Evolutionary conservation across 2,888 invertebrate species (phyloP), one percentile per base, ranked within the genome.

Genomic region (Endomychus coccineus): DNA sequence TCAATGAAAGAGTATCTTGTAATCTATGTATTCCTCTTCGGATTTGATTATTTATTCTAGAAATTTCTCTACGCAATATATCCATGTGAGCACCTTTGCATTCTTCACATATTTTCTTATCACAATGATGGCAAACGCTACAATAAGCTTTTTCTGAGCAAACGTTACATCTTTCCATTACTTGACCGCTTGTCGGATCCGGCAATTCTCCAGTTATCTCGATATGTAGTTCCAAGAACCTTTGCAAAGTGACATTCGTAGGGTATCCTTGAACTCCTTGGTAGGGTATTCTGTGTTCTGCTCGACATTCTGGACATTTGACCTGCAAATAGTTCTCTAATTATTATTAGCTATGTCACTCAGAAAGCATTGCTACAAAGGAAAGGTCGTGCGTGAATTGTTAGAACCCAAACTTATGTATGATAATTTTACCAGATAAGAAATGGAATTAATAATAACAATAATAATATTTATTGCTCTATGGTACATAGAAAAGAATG

Each of bases 71-170:
- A 50, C 92, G 79, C 40, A 96, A 71, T 48, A 95, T 92, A 63
- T 96, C 95, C 82, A 92, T 86, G 66, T 97, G 96, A 9, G 92
- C 90, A 39, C 85, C 82, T 66, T 94, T 94, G 70, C 98, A 98
- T 60, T 94, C 92, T 50, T 86, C 83, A 67, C 97, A 98, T 45
- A 96, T 85, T 70, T 92, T 90, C 62, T 95, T 92, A 59, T 96
- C 94, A 69, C 98, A 98, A 67, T 98, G 97, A 15, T 86, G 83
- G 67, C 97, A 98, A 30, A 78, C 71, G 38, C 79, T 80, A 54
- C 90, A 82, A 61, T 90, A 88, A 39, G 89, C 82, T 67, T 95
- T 88, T 68, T 92, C 88, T 36, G 89, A 89, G 69, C 94, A 90
- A 28, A 94, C 89, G 58, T 86, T 86, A 66, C 91, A 92, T 52